Evolutionary conservation across 2,113 vertebrate genomes (phyloP).

Genomic region (Grus americana): DNA sequence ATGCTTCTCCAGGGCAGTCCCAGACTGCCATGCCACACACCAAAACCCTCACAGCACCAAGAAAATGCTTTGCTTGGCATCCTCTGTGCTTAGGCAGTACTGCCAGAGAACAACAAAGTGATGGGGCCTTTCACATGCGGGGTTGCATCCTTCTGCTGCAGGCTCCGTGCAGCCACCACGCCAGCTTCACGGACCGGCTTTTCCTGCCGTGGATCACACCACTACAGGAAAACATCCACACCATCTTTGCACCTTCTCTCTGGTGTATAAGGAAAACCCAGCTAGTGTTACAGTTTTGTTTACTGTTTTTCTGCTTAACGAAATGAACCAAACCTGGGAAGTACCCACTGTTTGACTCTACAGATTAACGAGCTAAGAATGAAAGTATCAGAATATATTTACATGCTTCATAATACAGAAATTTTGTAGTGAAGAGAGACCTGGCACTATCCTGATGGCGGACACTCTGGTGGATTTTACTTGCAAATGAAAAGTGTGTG

Average conservation of each 20-base stretch:
- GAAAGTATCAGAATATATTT: not conserved
- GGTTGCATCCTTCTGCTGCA: not conserved
- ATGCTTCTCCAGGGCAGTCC: not conserved
- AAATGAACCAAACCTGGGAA: not conserved
- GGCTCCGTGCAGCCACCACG: not conserved
- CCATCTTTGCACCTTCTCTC: not conserved
- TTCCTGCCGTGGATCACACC: not conserved
- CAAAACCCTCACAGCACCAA: not conserved
- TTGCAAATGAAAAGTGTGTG: not conserved
- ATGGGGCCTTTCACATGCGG: fast-evolving
- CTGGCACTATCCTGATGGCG: not conserved
- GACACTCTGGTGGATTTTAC: not conserved
- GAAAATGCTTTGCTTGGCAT: not conserved
- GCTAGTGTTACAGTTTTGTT: fast-evolving
- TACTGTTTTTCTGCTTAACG: not conserved
- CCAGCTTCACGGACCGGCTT: not conserved
- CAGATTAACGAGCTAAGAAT: not conserved
- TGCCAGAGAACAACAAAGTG: not conserved
- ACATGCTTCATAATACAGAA: not conserved
- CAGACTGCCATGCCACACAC: not conserved
- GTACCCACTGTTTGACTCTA: not conserved
- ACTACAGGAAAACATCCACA: not conserved
- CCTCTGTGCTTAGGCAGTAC: not conserved
- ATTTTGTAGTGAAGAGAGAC: not conserved
- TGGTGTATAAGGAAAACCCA: not conserved